A percentile compares a stretch with the other conserved stretches of the same genome.
phyloP scores from a whole-genome alignment of 2,113 vertebrate genomes.

The Todiramphus saurophagus region DNA sequence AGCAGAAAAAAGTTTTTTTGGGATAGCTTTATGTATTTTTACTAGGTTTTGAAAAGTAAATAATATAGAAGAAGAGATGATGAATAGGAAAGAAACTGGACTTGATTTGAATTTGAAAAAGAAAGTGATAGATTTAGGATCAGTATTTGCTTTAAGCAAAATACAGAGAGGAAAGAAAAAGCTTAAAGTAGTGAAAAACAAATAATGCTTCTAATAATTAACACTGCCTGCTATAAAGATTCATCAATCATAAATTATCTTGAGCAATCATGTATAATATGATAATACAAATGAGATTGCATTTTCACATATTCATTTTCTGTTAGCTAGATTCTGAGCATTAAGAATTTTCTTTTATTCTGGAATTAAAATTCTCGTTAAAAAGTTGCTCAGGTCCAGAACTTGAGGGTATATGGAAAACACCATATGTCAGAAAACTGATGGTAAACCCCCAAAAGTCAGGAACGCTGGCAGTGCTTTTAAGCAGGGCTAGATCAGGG shows the following conservation, averaged over 20 bases:
- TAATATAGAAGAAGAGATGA: neutral
- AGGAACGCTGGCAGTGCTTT: neutral
- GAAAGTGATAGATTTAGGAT: neutral
- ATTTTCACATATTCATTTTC: neutral
- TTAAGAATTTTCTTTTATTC: neutral
- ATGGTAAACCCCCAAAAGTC: neutral
- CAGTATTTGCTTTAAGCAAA: neutral
- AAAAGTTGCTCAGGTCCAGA: neutral
- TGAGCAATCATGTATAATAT: neutral
- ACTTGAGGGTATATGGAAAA: neutral
- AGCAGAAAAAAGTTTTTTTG: neutral
- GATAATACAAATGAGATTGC: neutral
- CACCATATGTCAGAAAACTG: neutral
- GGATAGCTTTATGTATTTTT: neutral
- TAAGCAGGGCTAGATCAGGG: neutral
- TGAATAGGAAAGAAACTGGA: neutral
- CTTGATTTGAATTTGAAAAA: neutral
- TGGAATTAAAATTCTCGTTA: neutral
- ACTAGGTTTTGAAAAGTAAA: neutral
- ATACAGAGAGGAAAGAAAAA: neutral
- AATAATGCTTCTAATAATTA: neutral
- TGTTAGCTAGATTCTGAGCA: neutral
- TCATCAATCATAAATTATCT: neutral
- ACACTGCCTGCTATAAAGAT: neutral
- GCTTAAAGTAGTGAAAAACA: neutral